Conservation (phyloP, 1,140 invertebrate genomes). For the Brachionus manjavacas region DNA sequence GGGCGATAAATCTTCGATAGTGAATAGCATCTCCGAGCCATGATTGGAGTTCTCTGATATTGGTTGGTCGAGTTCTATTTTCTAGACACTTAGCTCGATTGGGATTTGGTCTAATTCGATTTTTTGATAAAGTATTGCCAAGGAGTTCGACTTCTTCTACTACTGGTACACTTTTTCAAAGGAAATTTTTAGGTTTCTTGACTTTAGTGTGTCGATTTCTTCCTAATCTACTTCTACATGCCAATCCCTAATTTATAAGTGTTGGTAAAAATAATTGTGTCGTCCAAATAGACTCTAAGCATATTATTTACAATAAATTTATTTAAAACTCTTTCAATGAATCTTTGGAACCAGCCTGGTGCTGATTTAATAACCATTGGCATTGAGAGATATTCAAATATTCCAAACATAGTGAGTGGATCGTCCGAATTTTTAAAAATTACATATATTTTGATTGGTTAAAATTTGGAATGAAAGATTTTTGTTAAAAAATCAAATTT, state of each 20-base stretch:
- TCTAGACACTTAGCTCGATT: not conserved
- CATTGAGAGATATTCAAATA: no score
- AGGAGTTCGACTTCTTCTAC: not conserved
- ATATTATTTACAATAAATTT: not conserved
- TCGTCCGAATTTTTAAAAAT: no score
- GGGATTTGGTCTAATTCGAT: not conserved
- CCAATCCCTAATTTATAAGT: not conserved
- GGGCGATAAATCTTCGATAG: slow-evolving; percentile 42
- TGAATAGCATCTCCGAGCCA: slow-evolving; percentile 42
- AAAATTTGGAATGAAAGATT: no score
- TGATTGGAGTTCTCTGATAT: slow-evolving; percentile 23
- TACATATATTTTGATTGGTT: no score
- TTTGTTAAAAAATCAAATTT: no score
- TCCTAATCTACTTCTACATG: not conserved
- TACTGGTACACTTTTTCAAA: not conserved
- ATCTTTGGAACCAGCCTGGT: not conserved
- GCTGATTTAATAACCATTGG: no score
- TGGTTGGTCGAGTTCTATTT: slow-evolving; percentile 44
- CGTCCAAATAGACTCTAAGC: not conserved
- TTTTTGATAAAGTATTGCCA: not conserved
- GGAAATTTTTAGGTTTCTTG: not conserved
- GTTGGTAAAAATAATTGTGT: not conserved
- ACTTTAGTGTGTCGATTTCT: not conserved
- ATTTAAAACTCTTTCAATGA: not conserved
- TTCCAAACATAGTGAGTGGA: no score